Percentiles rank a stretch among this genome's conserved stretches.
phyloP scores from a whole-genome alignment of 2,113 vertebrate genomes.

The Notothenia coriiceps region DNA sequence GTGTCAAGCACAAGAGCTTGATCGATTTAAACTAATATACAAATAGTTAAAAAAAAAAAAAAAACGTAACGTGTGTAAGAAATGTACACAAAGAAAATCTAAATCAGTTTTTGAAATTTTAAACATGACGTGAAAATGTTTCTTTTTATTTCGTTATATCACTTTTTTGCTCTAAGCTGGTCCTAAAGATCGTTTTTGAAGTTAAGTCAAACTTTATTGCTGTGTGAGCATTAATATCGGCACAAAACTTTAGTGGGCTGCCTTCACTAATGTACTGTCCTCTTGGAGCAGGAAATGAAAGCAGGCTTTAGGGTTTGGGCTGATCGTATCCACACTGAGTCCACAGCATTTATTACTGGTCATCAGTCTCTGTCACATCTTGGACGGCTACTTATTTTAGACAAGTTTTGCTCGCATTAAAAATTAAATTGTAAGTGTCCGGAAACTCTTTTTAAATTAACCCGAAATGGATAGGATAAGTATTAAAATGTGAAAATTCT shows the following conservation, averaged over 20 bases:
- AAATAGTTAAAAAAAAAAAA: no score
- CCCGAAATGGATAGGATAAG: slow-evolving; percentile 6
- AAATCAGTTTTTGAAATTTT: no score
- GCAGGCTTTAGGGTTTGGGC: slow-evolving; percentile 31
- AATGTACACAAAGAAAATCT: no score
- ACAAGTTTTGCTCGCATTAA: not conserved
- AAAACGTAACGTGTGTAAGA: no score
- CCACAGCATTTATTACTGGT: slow-evolving; percentile 55
- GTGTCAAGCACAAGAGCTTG: not conserved
- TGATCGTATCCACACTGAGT: slow-evolving; percentile 50
- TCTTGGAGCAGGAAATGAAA: slow-evolving; percentile 76
- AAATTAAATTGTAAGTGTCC: not conserved
- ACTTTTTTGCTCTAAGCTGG: not conserved
- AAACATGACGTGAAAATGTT: not conserved
- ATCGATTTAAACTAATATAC: no score
- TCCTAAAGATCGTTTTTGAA: not conserved
- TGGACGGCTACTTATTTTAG: slow-evolving; percentile 6
- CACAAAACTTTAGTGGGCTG: not conserved
- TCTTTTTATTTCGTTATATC: not conserved
- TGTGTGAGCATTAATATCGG: slow-evolving; percentile 8
- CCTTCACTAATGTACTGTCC: slow-evolving; percentile 21
- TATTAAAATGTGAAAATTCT: not conserved
- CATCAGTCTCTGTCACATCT: slow-evolving; percentile 56
- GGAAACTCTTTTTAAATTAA: slow-evolving; percentile 13
- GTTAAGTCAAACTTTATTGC: not conserved